Evolutionary conservation across 2,888 invertebrate genomes (phyloP).

Genomic region (Tineola bisselliella): DNA sequence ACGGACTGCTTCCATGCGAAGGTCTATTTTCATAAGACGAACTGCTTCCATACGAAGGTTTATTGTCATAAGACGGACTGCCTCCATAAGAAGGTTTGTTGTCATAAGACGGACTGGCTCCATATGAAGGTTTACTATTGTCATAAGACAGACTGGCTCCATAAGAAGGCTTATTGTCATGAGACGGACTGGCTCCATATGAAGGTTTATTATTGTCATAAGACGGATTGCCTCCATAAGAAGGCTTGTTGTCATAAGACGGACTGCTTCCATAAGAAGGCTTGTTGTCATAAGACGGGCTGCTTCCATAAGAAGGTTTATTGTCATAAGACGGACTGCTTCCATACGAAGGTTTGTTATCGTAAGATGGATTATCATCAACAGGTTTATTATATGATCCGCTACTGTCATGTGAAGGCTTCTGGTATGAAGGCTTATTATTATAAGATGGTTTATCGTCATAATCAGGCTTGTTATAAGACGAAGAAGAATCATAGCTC

Average conservation of each 20-base stretch:
- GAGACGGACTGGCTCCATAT: conserved; percentile 18
- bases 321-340: conserved; percentile 18
- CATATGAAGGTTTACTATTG: conserved; percentile 13
- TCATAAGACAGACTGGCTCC: conserved; percentile 12
- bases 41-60: conserved; percentile 13
- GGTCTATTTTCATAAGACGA: neutral
- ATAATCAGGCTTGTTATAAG: too few relatives aligned
- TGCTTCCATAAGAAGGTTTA: conserved; percentile 16
- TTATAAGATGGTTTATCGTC: too few relatives aligned
- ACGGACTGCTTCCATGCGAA: conserved; percentile 15
- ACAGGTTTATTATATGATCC: too few relatives aligned
- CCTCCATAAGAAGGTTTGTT: conserved; percentile 14
- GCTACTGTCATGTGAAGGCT: too few relatives aligned
- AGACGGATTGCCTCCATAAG: conserved; percentile 19
- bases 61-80: conserved; percentile 7
- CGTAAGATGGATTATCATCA: neutral
- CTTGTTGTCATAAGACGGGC: conserved; percentile 8
- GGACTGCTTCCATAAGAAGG: conserved; percentile 16
- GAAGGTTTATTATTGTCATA: conserved; percentile 21
- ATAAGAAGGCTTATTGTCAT: conserved; percentile 18
- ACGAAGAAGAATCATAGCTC: conserved; percentile 22
- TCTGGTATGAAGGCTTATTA: too few relatives aligned
- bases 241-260: conserved; percentile 18
- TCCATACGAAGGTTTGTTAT: conserved; percentile 15
- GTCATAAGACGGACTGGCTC: conserved; percentile 15